phyloP scores from a whole-genome alignment of 1,140 invertebrate genomes.

The Scaptomyza montana region DNA sequence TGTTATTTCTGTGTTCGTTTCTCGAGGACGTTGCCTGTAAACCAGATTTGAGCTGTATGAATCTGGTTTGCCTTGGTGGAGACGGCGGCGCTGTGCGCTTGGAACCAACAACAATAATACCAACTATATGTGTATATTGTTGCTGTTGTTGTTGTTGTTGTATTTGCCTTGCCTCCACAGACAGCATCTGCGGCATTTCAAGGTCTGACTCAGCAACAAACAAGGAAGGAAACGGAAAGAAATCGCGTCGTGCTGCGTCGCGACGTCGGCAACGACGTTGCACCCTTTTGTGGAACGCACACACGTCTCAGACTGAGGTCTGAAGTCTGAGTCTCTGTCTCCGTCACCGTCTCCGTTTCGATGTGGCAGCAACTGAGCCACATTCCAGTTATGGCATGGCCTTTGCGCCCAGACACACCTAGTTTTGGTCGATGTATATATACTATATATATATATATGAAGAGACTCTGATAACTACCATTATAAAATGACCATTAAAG shows the following conservation, averaged over 20 bases:
- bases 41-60: slow-evolving; percentile 60
- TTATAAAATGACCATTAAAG: too few relatives aligned
- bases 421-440: slow-evolving; percentile 36
- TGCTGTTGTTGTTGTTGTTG: not conserved
- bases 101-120: not conserved
- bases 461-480: too few relatives aligned
- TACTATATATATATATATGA: not conserved
- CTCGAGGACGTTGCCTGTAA: slow-evolving; percentile 74
- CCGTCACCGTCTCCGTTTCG: not conserved
- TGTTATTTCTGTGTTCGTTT: slow-evolving; percentile 25
- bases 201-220: slow-evolving; percentile 75
- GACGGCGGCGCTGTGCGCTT: slow-evolving; percentile 16
- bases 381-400: slow-evolving; percentile 74
- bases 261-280: slow-evolving; percentile 27
- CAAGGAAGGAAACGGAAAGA: slow-evolving; percentile 52
- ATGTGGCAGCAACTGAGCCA: slow-evolving; percentile 56
- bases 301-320: slow-evolving; percentile 10
- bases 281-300: slow-evolving; percentile 61
- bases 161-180: slow-evolving; percentile 24
- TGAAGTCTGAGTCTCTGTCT: not conserved
- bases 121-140: too few relatives aligned
- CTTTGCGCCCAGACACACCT: slow-evolving; percentile 73
- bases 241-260: slow-evolving; percentile 10
- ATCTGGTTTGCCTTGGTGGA: slow-evolving; percentile 77
- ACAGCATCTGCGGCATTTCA: slow-evolving; percentile 77